A percentile compares a stretch with the other conserved stretches of the same genome.
These are phyloP conservation scores for Pristiophorus japonicus DNA, from an alignment of 2,113 vertebrate species.

Conservation along the genomic window DNA sequence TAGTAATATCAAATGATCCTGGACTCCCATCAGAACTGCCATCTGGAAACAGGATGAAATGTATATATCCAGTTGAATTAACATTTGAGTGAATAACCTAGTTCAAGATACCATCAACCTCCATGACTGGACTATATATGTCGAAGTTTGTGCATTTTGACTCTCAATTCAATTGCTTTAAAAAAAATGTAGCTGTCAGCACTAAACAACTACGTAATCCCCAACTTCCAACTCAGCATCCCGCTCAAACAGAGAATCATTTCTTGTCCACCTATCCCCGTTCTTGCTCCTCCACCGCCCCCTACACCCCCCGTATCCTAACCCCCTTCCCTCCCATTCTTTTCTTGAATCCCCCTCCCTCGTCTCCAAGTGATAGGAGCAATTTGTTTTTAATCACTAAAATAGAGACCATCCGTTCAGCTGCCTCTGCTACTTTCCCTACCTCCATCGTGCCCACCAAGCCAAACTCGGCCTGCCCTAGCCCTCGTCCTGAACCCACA, in stretches of 20 bases:
- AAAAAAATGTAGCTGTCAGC: not conserved
- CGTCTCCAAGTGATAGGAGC: not conserved
- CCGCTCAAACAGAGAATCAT: not conserved
- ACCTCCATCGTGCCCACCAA: not conserved
- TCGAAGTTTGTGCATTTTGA: not conserved
- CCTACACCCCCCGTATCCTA: not conserved
- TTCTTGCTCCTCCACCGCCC: too few relatives aligned
- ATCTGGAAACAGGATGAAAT: constrained; percentile 57
- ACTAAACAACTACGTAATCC: not conserved
- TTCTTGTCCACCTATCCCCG: not conserved
- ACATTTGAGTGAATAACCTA: not conserved
- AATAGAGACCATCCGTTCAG: not conserved
- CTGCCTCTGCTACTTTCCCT: not conserved
- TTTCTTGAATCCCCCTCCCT: not conserved
- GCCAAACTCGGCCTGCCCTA: not conserved
- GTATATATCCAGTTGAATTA: not conserved
- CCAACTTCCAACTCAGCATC: not conserved
- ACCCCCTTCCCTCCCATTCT: too few relatives aligned
- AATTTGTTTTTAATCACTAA: not conserved
- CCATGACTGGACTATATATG: not conserved
- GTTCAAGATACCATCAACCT: not conserved
- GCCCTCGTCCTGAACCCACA: not conserved
- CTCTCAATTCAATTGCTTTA: not conserved
- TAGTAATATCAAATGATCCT: constrained; percentile 57
- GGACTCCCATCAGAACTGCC: constrained; percentile 86